Base-by-base conservation (phyloP, 2,113 vertebrate genomes). In the Proteles cristata region DNA sequence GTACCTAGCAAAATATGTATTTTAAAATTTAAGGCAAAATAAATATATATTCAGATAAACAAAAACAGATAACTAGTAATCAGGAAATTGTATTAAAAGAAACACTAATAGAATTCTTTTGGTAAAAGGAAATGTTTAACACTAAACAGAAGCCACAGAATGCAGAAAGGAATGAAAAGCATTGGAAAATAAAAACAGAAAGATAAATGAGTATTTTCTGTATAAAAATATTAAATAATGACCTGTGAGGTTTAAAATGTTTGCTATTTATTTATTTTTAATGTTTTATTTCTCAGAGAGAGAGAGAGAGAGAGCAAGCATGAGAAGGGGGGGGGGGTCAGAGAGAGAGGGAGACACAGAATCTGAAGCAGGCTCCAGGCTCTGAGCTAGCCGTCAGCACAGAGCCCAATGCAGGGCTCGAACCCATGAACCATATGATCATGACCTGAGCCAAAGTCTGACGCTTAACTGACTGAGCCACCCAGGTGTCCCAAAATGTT, bases 201-300 rank as follows among this genome's bases (percentile, higher is more conserved):
- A 4, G 3, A 39, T 81, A 88, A 87, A 16, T 88, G n/a, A 73
- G n/a, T 88, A 95, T 81, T 81, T 50, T 23, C 15, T 87, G 0
- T 53, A 35, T 28, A 65, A 80, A 96, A 73, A 68, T 77, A 86
- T 88, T 83, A 33, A 61, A 43, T 71, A 90, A 93, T 83, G 14
- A 53, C 39, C 89, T 45, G 0, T 96, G n/a, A 25, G 65, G 6
- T 45, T 90, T 88, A 93, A 93, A 76, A 73, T 43, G 21, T 68
- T 90, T 81, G 69, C 63, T 85, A 58, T 87, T 86, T 81, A 39
- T 39, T 39, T 39, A 39, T 39, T 39, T 39, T 39, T 39, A 39
- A 39, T 39, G 39, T 39, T 39, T 39, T 39, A 39, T 39, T 39
- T 39, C 39, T 39, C 39, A 39, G 39, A 39, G 39, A 39, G 39